phyloP scores from a whole-genome alignment of 2,113 vertebrate genomes.

The Dipodomys spectabilis region DNA sequence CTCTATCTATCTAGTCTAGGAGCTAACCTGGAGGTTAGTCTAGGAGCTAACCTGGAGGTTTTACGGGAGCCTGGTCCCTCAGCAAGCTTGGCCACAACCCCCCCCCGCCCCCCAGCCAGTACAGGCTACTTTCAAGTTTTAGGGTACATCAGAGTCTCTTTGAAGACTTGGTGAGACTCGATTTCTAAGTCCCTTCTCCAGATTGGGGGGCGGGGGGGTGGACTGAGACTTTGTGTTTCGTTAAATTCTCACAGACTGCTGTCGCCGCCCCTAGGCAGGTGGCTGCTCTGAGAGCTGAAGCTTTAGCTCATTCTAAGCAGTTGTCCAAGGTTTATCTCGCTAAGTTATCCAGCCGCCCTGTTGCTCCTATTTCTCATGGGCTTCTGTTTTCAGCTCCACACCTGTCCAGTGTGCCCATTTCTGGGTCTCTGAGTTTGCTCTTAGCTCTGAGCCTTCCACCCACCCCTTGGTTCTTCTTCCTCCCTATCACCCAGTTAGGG shows the following conservation, averaged over 20 bases:
- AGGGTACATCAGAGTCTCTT: background rate
- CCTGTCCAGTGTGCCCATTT: background rate
- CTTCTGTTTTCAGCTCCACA: no score
- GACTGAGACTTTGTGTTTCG: background rate
- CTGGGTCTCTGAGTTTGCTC: background rate
- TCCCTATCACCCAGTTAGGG: background rate
- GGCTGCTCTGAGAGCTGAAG: background rate
- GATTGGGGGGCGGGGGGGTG: background rate
- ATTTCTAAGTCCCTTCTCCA: background rate
- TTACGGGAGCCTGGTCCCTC: background rate
- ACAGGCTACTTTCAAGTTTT: background rate
- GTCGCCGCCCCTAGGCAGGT: background rate
- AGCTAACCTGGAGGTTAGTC: background rate
- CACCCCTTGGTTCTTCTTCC: background rate
- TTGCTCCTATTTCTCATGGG: background rate
- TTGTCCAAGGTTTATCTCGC: background rate
- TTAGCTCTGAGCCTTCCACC: background rate
- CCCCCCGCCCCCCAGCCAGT: no score
- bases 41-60: background rate
- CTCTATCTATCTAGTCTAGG: background rate
- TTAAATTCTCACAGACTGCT: background rate
- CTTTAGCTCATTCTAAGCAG: background rate
- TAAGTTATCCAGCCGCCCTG: no score
- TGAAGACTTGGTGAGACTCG: background rate
- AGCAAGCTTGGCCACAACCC: background rate